Evolutionary conservation across 2,113 vertebrate genomes (phyloP), one percentile per base, ranked within the genome.

Genomic region (Semnornis frantzii): DNA sequence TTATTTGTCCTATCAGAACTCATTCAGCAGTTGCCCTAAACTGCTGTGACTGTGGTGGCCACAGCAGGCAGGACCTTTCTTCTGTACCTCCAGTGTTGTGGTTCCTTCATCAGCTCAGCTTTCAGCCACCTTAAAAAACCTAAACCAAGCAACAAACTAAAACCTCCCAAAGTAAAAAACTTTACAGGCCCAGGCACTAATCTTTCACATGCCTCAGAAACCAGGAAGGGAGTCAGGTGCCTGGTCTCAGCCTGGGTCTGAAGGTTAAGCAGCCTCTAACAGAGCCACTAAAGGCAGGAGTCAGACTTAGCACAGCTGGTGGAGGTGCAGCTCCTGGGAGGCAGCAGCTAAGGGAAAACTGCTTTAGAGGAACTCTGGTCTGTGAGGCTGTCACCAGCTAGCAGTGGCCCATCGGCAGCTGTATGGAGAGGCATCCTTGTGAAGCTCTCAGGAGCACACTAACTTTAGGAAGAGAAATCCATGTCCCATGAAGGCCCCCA

Each of bases 321-420:
- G 8, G 31, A 76, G 31, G 17, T 5, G 6, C 1, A 24, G 3
- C 28, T n/a, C 44, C 27, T 9, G 7, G 44, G 50, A 79, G 12
- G 42, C 59, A 76, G n/a, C 31, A 89, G 48, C 58, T 37, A 4
- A 21, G 19, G 23, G 33, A 80, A 63, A 83, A 65, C 12, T 33
- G 59, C 3, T 4, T 82, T n/a, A 20, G 25, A 42, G 28, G 59
- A 33, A 31, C 57, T 75, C 15, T 66, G 21, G 5, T 65, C n/a
- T 62, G 39, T 62, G 63, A 82, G 82, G 28, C 15, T 48, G 48
- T 58, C 58, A 28, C 52, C 84, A 30, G 20, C 21, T 54, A 23
- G 57, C 28, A 63, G 12, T 0, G 1, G 2, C 3, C 10, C 11
- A 10, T 33, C 37, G 46, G 4, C 12, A 62, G 12, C 34, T 76